These are phyloP conservation scores for Coleophora deauratella DNA, from an alignment of 2,888 invertebrate species.

Conservation along the genomic window DNA sequence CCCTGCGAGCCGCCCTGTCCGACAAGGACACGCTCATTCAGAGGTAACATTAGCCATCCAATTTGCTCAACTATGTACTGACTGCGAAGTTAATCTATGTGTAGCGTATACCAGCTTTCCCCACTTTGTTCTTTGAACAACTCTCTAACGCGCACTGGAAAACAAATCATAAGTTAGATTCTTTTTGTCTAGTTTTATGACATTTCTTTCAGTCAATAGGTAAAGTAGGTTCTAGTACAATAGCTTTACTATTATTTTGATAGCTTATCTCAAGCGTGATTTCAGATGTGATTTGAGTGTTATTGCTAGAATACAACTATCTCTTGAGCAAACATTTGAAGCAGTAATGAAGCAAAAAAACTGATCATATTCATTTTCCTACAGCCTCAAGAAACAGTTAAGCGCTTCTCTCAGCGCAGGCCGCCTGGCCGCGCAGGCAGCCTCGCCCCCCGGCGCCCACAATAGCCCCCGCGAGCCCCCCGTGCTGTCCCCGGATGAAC, in stretches of 20 bases:
- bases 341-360: neutral
- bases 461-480: conserved; percentile 43
- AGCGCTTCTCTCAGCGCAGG: conserved; percentile 76
- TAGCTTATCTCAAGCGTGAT: too few relatives aligned
- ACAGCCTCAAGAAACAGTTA: conserved; percentile 78
- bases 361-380: neutral
- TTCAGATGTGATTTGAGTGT: too few relatives aligned
- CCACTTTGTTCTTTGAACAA: neutral
- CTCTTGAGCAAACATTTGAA: too few relatives aligned
- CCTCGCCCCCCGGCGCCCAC: conserved; percentile 41
- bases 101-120: too few relatives aligned
- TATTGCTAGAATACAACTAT: too few relatives aligned
- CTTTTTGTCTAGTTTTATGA: too few relatives aligned
- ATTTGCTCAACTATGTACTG: too few relatives aligned
- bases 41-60: conserved; percentile 55
- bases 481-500: conserved; percentile 67
- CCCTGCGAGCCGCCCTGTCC: conserved; percentile 79
- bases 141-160: neutral
- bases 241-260: too few relatives aligned
- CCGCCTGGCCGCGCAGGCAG: conserved; percentile 50
- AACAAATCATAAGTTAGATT: too few relatives aligned
- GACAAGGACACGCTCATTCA: conserved; percentile 90
- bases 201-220: too few relatives aligned
- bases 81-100: too few relatives aligned
- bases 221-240: too few relatives aligned